Evolutionary conservation across 1,140 invertebrate species (phyloP).

Genomic region (Pseudachorutes palmiensis): DNA sequence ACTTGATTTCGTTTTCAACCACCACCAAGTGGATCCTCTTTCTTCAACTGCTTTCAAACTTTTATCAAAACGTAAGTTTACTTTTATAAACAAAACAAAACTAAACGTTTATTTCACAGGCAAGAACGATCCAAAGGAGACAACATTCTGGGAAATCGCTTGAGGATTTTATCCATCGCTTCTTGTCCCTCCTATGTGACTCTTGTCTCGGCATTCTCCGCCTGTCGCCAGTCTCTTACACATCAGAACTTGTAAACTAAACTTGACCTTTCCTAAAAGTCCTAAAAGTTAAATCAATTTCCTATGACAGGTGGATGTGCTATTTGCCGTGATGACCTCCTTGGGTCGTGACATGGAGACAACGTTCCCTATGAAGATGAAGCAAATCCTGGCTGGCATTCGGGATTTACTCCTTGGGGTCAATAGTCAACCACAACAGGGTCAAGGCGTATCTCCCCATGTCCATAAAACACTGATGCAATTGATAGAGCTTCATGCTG

Average conservation of each 20-base stretch:
- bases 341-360: constrained; percentile 73
- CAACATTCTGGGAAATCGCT: constrained; percentile 60
- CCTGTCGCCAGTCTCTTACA: constrained; percentile 59
- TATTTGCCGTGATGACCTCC: constrained; percentile 76
- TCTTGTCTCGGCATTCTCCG: constrained; percentile 74
- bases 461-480: constrained; percentile 69
- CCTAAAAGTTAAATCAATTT: constrained; percentile 16
- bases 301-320: constrained; percentile 61
- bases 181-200: constrained; percentile 69
- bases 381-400: constrained; percentile 64
- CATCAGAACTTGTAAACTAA: constrained; percentile 58
- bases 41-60: constrained; percentile 41
- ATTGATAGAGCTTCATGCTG: constrained; percentile 76
- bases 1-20: background rate
- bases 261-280: constrained; percentile 5
- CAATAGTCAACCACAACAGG: constrained; percentile 45
- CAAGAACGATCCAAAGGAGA: constrained; percentile 53
- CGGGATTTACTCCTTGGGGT: constrained; percentile 73
- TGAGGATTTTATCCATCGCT: constrained; percentile 57
- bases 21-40: constrained; percentile 47
- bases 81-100: background rate
- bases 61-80: constrained; percentile 50
- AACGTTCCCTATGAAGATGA: constrained; percentile 67
- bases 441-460: constrained; percentile 39
- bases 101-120: constrained; percentile 23